Evolutionary conservation across 1,140 invertebrate genomes (phyloP).

Genomic region (Cotesia glomerata): DNA sequence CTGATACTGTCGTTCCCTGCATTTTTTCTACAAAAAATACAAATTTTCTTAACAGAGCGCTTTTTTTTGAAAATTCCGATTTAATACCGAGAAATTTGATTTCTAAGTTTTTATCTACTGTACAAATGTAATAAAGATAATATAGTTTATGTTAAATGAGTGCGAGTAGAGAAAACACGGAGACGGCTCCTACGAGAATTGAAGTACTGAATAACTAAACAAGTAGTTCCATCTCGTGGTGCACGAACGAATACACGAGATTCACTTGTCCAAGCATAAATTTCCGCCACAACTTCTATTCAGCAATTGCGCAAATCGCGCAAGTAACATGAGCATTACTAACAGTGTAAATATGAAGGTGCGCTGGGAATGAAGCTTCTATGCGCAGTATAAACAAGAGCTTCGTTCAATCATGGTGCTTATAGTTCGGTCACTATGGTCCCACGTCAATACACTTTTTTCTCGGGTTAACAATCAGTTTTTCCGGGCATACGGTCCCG

Average conservation of each 20-base stretch:
- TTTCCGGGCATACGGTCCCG: slow-evolving; percentile 33
- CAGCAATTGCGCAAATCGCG: no score
- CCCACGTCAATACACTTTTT: slow-evolving; percentile 41
- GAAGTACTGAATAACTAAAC: no score
- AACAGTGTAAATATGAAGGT: not conserved
- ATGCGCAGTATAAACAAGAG: slow-evolving; percentile 6
- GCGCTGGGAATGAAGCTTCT: slow-evolving; percentile 9
- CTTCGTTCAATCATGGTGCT: slow-evolving; percentile 15
- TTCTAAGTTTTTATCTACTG: no score
- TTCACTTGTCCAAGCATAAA: not conserved
- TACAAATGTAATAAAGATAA: no score
- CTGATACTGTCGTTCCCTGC: no score
- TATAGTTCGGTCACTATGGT: slow-evolving; percentile 47
- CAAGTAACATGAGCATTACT: not conserved
- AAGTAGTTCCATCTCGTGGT: not conserved
- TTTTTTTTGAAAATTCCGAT: no score
- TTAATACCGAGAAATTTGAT: no score
- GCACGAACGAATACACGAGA: not conserved
- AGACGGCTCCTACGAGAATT: no score
- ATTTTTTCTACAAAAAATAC: no score
- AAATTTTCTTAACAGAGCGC: no score
- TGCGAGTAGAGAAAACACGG: no score
- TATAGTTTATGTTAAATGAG: no score
- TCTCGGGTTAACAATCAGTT: slow-evolving; percentile 30
- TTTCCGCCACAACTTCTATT: not conserved